phyloP scores from a whole-genome alignment of 1,140 invertebrate genomes.

The Gonatopus flavifemur region DNA sequence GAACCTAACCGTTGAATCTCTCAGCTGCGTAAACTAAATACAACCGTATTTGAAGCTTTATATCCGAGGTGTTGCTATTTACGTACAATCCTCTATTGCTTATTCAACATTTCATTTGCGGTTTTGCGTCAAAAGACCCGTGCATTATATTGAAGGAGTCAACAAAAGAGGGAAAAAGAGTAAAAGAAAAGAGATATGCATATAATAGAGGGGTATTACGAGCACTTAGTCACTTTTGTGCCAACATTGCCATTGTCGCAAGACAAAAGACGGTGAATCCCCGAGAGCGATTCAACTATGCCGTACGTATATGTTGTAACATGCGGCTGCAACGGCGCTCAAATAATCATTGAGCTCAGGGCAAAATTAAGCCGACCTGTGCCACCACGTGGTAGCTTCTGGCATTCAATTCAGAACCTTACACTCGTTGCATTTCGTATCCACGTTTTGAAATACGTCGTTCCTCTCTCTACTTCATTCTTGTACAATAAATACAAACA shows the following conservation, averaged over 20 bases:
- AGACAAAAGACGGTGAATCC: constrained; percentile 53
- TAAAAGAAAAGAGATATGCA: constrained; percentile 14
- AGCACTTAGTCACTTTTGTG: constrained; percentile 56
- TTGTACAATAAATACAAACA: constrained; percentile 13
- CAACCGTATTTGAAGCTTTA: too few species aligned
- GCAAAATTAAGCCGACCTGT: constrained; percentile 42
- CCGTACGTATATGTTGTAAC: too few species aligned
- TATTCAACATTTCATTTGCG: too few species aligned
- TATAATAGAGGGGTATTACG: constrained; percentile 51
- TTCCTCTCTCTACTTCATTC: neutral
- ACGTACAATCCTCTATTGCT: too few species aligned
- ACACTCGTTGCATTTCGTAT: constrained; percentile 3
- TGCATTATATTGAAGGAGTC: too few species aligned
- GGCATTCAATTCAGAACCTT: neutral
- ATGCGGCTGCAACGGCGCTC: constrained; percentile 22
- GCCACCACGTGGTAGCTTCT: constrained; percentile 16
- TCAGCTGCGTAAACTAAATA: too few species aligned
- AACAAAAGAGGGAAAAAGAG: neutral
- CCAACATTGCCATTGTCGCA: constrained; percentile 40
- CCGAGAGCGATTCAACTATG: constrained; percentile 43
- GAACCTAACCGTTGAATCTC: too few species aligned
- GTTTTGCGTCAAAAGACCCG: too few species aligned
- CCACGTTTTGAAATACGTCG: neutral
- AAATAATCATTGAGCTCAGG: constrained; percentile 30
- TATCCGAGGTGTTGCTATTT: too few species aligned